Conservation (phyloP, 1,140 invertebrate genomes). For the Philopotamus ludificatus region DNA sequence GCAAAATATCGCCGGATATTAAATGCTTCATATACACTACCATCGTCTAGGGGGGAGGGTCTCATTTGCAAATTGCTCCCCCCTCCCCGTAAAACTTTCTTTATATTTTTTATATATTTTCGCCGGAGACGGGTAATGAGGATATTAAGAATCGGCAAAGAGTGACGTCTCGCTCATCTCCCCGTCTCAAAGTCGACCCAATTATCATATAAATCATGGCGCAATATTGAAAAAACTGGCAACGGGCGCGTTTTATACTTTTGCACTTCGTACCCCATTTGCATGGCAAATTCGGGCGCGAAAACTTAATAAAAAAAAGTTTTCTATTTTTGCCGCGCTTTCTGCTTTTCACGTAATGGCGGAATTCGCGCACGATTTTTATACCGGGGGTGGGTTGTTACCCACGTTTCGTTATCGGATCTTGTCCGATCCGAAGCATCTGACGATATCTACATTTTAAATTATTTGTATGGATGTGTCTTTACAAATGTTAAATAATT, state of each 20-base stretch:
- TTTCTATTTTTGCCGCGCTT: too few species aligned
- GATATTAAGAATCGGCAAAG: slow-evolving; percentile 25
- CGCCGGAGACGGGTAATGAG: slow-evolving; percentile 6
- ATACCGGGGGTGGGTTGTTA: not conserved
- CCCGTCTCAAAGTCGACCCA: slow-evolving; percentile 4
- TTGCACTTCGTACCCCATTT: slow-evolving; percentile 7
- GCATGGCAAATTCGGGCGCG: slow-evolving; percentile 1
- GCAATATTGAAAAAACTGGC: slow-evolving; percentile 26
- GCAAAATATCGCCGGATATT: slow-evolving; percentile 39
- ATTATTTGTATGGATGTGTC: too few species aligned
- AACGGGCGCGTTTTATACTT: slow-evolving; percentile 1
- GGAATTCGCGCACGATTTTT: not conserved
- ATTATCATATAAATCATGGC: slow-evolving; percentile 36
- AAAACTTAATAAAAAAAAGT: slow-evolving; percentile 9
- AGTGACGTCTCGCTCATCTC: slow-evolving; percentile 11
- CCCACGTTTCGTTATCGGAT: not conserved
- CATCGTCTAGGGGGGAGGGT: too few species aligned
- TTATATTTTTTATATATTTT: not conserved
- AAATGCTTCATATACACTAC: slow-evolving; percentile 33
- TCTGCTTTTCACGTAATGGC: not conserved
- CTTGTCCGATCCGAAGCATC: not conserved
- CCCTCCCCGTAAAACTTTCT: slow-evolving; percentile 11
- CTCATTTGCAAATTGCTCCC: slow-evolving; percentile 40
- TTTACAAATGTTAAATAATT: too few species aligned
- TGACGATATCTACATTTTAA: too few species aligned